phyloP scores from a whole-genome alignment of 1,140 invertebrate species.

The Drosophila littoralis region DNA sequence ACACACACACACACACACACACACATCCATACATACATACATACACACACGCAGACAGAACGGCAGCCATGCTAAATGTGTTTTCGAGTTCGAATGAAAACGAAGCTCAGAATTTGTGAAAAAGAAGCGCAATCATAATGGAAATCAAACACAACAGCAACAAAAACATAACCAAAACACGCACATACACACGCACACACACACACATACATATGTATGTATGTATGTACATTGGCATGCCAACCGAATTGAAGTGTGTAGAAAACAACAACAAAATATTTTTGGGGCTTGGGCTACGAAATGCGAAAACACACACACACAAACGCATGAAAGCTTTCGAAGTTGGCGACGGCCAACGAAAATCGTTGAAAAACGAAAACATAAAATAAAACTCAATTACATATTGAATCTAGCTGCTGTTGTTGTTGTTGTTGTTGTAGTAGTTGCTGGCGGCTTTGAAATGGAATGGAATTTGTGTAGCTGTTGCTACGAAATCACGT shows the following conservation, averaged over 20 bases:
- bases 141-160: conserved; percentile 56
- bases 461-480: conserved; percentile 69
- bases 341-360: conserved; percentile 56
- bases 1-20: conserved; percentile 31
- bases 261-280: conserved; percentile 57
- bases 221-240: conserved; percentile 3
- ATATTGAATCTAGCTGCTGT: conserved; percentile 63
- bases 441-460: conserved; percentile 63
- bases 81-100: conserved; percentile 74
- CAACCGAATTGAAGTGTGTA: conserved; percentile 62
- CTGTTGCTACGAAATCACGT: conserved; percentile 53
- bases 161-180: conserved; percentile 43
- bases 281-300: conserved; percentile 28
- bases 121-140: conserved; percentile 53
- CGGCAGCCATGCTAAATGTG: conserved; percentile 53
- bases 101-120: conserved; percentile 62
- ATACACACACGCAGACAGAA: conserved; percentile 14
- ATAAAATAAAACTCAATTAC: conserved; percentile 67
- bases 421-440: conserved; percentile 33
- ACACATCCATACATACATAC: conserved; percentile 13
- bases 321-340: conserved; percentile 36
- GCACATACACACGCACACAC: conserved; percentile 31
- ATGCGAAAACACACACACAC: conserved; percentile 34
- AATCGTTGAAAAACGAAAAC: conserved; percentile 63
- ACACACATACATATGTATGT: conserved; percentile 23